Evolutionary conservation across 2,797 vertebrate species (phyloP).

Genomic region (Channa striata): DNA sequence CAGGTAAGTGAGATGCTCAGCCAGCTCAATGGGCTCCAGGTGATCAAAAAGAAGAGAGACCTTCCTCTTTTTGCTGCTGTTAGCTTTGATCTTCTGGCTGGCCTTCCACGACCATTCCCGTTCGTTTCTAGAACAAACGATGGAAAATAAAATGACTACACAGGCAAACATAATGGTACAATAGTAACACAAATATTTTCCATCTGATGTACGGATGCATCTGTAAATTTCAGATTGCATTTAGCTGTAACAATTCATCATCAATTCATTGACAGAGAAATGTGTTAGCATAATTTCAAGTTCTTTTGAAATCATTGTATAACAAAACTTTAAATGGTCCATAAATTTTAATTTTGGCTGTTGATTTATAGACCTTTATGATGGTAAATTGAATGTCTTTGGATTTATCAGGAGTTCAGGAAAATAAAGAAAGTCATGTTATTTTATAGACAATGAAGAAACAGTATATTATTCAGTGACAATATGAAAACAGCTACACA

Average conservation of each 20-base stretch:
- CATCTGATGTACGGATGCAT: background rate
- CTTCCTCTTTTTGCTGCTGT: slow-evolving; percentile 94
- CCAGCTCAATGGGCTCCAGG: slow-evolving; percentile 92
- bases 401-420: background rate
- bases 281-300: background rate
- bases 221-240: background rate
- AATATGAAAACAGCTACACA: no score
- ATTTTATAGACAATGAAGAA: background rate
- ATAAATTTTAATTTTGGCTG: background rate
- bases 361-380: background rate
- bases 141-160: background rate
- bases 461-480: no score
- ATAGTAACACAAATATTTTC: background rate
- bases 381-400: background rate
- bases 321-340: background rate
- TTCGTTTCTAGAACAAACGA: slow-evolving; percentile 83
- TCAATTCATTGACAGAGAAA: background rate
- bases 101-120: slow-evolving; percentile 96
- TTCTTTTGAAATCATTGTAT: background rate
- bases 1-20: slow-evolving; percentile 93
- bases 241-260: background rate
- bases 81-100: slow-evolving; percentile 94
- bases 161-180: slow-evolving; percentile 8
- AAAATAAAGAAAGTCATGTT: background rate
- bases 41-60: slow-evolving; percentile 96